These are phyloP conservation scores for Manis javanica DNA, from an alignment of 2,797 vertebrate genomes.

Conservation along the genomic window DNA sequence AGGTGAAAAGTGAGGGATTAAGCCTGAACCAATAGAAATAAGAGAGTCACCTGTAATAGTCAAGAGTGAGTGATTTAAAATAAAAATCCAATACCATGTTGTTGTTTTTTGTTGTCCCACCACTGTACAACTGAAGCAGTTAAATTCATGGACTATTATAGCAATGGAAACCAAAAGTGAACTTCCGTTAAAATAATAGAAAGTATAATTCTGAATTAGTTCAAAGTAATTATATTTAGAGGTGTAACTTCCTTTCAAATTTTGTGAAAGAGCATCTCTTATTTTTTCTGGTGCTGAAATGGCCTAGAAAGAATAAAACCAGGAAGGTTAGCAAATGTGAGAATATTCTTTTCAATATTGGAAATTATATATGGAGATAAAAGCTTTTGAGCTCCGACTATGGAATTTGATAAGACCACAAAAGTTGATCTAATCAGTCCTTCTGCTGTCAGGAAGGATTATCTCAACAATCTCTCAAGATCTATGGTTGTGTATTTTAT, in stretches of 20 bases:
- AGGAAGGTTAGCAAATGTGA: neutral
- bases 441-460: neutral
- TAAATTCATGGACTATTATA: neutral
- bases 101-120: neutral
- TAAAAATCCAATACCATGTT: neutral
- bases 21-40: neutral
- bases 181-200: neutral
- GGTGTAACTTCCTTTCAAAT: constrained; percentile 25
- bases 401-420: neutral
- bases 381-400: neutral
- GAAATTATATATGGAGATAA: neutral
- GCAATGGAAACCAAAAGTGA: neutral
- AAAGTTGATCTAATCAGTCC: neutral
- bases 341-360: neutral
- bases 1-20: neutral
- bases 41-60: neutral
- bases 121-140: neutral
- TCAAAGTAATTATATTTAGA: neutral
- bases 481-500: constrained; percentile 4
- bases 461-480: neutral
- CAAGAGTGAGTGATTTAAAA: neutral
- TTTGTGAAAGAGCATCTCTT: neutral
- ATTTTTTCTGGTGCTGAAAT: neutral
- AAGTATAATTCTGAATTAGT: neutral
- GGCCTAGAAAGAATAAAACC: neutral